Base-by-base conservation (phyloP, 2,797 vertebrate genomes). In the Ispidina picta region DNA sequence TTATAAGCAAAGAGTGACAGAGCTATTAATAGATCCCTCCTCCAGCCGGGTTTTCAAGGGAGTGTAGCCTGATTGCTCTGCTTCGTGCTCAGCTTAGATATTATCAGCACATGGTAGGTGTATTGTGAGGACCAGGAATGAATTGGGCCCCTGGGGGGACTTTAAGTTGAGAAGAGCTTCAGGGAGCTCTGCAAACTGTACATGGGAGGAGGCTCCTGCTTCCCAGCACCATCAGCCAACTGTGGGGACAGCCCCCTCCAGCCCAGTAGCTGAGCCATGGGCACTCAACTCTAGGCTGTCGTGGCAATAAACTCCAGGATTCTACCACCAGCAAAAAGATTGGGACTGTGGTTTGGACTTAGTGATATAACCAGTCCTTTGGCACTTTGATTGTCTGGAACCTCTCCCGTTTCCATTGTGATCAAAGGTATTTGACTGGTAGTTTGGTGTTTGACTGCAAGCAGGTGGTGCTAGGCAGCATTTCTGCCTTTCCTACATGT, bases 11-110 rank as follows among this genome's bases (percentile, higher is more conserved):
- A 72, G 74, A 74, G 21, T 86, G 83, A 83, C 83, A 88, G 71
- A 58, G 46, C 83, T 96, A 92, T 95, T 94, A 92, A 94, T 88
- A 93, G 44, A 76, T 54, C 37, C 26, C 49, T 92, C 83, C 71
- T 91, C 41, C 65, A 86, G 86, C 68, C 69, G 39, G 85, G 71
- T 88, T 93, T 92, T 82, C 83, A 66, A 70, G 73, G 41, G 69
- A 86, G 18, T 43, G 7, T 23, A 84, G 74, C 52, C 56, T 56
- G 39, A 46, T 64, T 71, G 54, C 77, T 88, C 81, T 46, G 75
- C 71, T 83, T 69, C 48, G 33, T 70, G 86, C 88, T 52, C 75
- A 82, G 60, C 37, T 66, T 81, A 33, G 64, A 39, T 76, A 66
- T 59, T 90, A 81, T 31, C 88, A 83, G 60, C 64, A 20, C 64